Evolutionary conservation across 2,888 invertebrate genomes (phyloP), one percentile per base, ranked within the genome.

Genomic region (Dryobota labecula): DNA sequence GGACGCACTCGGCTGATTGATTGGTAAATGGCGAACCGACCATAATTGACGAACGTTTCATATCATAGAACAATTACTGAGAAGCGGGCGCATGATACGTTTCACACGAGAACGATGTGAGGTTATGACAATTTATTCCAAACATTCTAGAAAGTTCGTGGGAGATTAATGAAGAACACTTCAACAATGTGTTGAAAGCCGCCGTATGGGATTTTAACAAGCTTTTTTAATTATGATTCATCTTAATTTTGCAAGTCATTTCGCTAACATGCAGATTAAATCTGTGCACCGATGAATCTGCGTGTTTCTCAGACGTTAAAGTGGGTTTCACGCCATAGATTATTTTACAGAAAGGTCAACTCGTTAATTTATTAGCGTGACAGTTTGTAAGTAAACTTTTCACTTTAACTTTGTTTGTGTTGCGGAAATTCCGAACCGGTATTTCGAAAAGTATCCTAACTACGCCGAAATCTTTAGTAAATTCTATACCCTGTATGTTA

Each of bases 91-190:
- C 24, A 27, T 70, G 70, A 67, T 51, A 72, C 56, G 41, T 58
- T 85, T 85, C 87, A 78, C 87, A 85, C 72, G 86, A 74, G 58
- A 72, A 63, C 57, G 36, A 38, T 15, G 24, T 43, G 30, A 27
- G 27, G 8, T 67, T 72, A 74, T 73, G 83, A 76, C 86, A 84
- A 65, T 72, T 70, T 69, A 82, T 77, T 71, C 47, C 62, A 53
- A 72, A 68, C 79, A 36, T 72, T 72, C 70, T 77, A 80, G 84
- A 84, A 84, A 84, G 85, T 84, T 76, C 72, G 77, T 86, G 84
- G 47, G 84, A 86, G 76, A 58, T 78, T 78, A 78, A 78, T 73
- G 62, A 65, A 64, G 56, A 61, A 61, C 24, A 27, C 30, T 45
- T 20, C 38, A 71, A 68, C 84, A 80, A 84, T 84, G 69, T 65